Base-by-base conservation (phyloP, 2,113 vertebrate species). In the Elephantulus edwardii region DNA sequence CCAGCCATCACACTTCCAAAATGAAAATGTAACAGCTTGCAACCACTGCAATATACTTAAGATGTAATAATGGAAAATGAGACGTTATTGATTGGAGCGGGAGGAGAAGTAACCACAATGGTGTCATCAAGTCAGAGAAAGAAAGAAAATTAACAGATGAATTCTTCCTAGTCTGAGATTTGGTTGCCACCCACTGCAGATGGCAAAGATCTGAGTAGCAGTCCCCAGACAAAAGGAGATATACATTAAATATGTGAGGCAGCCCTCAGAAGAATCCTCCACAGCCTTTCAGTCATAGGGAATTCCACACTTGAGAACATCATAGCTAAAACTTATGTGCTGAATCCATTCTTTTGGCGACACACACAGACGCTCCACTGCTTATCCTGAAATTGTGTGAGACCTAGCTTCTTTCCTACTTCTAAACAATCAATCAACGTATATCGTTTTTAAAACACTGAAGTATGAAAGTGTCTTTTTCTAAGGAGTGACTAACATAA, bases 21-120 rank as follows among this genome's bases (percentile, higher is more conserved):
- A 93, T 93, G 93, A 93, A 95, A 95, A 88, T 84, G 83, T 70
- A 92, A 95, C 95, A 95, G 95, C 91, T 95, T 95, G 94, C 91
- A 92, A 85, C 88, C 80, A 75, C 30, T 71, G 90, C 85, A 93
- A 91, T 88, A 88, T 91, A 91, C 93, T 95, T 95, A 91, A 90
- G 93, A 95, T 62, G 91, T 90, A 92, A 96, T 95, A 94, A 96
- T 94, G 95, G 96, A 92, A 95, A 95, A 95, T 95, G 93, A 95
- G 95, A 96, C 86, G 93, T 93, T 96, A 96, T 95, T 95, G 96
- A 95, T 92, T 93, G 94, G 90, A 88, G 71, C 92, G 95, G 95
- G 96, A 96, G 85, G 88, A 89, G 79, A 80, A 92, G 79, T 90
- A 90, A 91, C 93, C 96, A 95, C 95, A 95, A 90, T 92, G 93